Percentiles rank a stretch among this genome's conserved stretches.
Conservation (phyloP, 2,113 vertebrate genomes). For the Glaucidium brasilianum region DNA sequence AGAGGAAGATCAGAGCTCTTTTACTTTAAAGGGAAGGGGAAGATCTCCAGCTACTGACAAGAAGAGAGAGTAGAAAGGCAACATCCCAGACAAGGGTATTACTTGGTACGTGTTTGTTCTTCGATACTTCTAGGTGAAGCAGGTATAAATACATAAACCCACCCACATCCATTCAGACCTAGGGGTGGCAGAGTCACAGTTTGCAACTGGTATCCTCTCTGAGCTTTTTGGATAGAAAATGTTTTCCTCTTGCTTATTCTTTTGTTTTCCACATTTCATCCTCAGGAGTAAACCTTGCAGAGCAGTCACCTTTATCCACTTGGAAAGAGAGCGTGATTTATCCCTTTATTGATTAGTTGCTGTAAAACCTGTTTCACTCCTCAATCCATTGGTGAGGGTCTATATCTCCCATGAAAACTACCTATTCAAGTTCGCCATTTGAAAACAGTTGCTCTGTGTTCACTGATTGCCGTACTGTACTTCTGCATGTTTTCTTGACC, state of each 20-base stretch:
- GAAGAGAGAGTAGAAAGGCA: neutral
- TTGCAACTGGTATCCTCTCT: neutral
- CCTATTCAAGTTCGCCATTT: neutral
- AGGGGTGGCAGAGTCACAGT: neutral
- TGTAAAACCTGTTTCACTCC: neutral
- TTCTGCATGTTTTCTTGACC: neutral
- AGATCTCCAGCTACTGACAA: neutral
- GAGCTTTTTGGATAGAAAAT: neutral
- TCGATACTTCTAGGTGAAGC: neutral
- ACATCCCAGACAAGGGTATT: neutral
- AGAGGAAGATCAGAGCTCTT: neutral
- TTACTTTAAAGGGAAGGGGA: neutral
- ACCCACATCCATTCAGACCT: rapidly evolving
- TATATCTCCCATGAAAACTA: neutral
- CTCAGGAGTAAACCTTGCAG: neutral
- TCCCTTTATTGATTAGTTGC: neutral
- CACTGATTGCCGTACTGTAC: neutral
- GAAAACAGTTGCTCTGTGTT: neutral
- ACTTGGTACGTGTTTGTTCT: neutral
- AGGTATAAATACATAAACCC: neutral
- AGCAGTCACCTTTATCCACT: neutral
- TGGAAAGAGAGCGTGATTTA: neutral
- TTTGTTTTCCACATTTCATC: neutral
- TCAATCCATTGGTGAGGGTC: neutral
- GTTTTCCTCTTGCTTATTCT: neutral